Percentiles rank a stretch among this genome's conserved stretches.
Conservation (phyloP, 1,140 invertebrate species). For the Caenorhabditis brenneri region DNA sequence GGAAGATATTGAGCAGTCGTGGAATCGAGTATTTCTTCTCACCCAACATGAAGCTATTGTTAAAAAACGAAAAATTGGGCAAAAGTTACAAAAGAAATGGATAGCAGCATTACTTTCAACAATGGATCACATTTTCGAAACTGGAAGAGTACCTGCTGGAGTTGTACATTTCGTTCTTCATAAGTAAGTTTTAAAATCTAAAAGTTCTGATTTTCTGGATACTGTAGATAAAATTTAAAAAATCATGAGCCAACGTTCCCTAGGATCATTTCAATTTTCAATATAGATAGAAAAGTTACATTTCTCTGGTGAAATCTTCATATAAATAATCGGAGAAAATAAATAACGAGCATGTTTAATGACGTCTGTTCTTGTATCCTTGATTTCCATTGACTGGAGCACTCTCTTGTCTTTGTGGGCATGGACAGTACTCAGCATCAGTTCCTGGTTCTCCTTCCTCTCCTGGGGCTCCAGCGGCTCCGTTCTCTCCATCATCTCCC, state of each 20-base stretch:
- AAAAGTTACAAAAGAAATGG: constrained; percentile 2
- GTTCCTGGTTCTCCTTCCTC: constrained; percentile 55
- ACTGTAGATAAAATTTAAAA: no score
- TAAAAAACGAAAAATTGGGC: not conserved
- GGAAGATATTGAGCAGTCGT: constrained; percentile 22
- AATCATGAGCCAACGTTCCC: no score
- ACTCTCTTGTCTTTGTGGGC: constrained; percentile 46
- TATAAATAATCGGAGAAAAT: not conserved
- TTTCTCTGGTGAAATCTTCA: not conserved
- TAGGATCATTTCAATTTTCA: no score
- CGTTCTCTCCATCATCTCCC: constrained; percentile 43
- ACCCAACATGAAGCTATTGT: not conserved
- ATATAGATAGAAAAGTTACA: no score
- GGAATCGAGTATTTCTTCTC: constrained; percentile 3
- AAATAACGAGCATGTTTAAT: not conserved
- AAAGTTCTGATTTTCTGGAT: no score
- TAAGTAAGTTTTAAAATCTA: not conserved
- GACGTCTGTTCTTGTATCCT: constrained; percentile 44
- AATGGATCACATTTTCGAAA: constrained; percentile 29
- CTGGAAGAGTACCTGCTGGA: not conserved
- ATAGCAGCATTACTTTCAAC: not conserved
- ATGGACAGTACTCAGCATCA: constrained; percentile 58
- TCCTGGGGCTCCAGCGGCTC: constrained; percentile 40
- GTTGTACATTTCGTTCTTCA: constrained; percentile 1
- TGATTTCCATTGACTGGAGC: constrained; percentile 20